Evolutionary conservation across 2,797 vertebrate species (phyloP).

Genomic region (Danio albolineatus): DNA sequence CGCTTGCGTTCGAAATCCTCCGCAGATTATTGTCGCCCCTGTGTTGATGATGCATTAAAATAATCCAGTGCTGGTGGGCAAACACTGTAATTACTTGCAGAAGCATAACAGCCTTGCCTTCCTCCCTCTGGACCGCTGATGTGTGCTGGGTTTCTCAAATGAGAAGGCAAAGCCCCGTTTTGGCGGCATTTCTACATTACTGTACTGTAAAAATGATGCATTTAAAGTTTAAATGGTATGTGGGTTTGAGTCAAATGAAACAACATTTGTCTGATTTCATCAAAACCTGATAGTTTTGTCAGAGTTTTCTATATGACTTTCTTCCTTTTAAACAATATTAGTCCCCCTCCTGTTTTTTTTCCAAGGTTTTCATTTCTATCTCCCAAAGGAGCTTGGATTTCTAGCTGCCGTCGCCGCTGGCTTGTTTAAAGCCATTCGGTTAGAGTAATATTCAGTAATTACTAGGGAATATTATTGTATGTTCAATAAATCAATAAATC

Average conservation of each 20-base stretch:
- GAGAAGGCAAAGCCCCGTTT: not conserved
- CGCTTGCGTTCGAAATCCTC: conserved; percentile 32
- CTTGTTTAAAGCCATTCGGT: too few relatives aligned
- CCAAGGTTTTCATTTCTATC: too few relatives aligned
- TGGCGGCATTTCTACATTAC: not conserved
- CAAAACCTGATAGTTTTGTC: not conserved
- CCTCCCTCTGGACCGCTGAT: not conserved
- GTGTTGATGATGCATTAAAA: conserved; percentile 35
- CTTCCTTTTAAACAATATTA: too few relatives aligned
- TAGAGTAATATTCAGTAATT: too few relatives aligned
- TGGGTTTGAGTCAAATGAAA: not conserved
- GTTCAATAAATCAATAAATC: too few relatives aligned
- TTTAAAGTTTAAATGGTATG: not conserved
- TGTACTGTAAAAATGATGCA: not conserved
- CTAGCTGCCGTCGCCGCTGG: too few relatives aligned
- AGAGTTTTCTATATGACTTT: too few relatives aligned
- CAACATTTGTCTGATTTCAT: not conserved
- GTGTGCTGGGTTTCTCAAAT: not conserved
- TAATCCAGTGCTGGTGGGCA: conserved; percentile 11
- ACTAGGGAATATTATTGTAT: too few relatives aligned
- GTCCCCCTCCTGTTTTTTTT: too few relatives aligned
- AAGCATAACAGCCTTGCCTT: conserved; percentile 11
- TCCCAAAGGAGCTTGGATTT: too few relatives aligned
- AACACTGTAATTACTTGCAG: conserved; percentile 33
- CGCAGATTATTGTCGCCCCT: conserved; percentile 34